Evolutionary conservation across 2,113 vertebrate species (phyloP).

Genomic region (Aspidoscelis tigris): DNA sequence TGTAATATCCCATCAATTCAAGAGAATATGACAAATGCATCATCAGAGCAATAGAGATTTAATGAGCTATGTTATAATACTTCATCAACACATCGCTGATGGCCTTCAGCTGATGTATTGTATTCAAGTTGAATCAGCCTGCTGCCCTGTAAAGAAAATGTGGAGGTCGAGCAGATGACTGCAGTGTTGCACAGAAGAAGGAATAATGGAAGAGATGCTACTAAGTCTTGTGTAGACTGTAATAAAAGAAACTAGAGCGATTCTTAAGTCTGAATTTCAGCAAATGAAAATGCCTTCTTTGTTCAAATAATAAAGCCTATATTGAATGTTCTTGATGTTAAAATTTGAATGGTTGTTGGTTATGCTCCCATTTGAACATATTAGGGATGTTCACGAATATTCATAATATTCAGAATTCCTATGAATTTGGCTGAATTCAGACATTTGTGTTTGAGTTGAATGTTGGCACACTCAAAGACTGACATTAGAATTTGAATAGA

Average conservation of each 20-base stretch:
- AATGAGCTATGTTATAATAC: slow-evolving; percentile 34
- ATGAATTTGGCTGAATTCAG: too few species aligned
- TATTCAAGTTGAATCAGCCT: slow-evolving; percentile 9
- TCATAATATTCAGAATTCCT: too few species aligned
- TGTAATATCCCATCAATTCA: slow-evolving; percentile 27
- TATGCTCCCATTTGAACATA: too few species aligned
- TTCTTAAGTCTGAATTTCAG: not conserved
- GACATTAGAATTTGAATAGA: too few species aligned
- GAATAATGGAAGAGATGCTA: not conserved
- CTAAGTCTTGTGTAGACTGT: not conserved
- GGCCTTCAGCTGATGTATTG: slow-evolving; percentile 21
- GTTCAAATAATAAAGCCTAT: too few species aligned
- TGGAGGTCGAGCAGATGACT: not conserved
- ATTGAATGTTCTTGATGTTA: too few species aligned
- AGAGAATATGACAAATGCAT: slow-evolving; percentile 18
- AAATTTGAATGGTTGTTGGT: too few species aligned
- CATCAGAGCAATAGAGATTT: slow-evolving; percentile 27
- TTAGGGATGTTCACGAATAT: too few species aligned
- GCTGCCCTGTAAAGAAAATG: slow-evolving; percentile 25
- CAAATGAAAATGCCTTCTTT: slow-evolving; percentile 3
- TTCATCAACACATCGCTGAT: slow-evolving; percentile 33
- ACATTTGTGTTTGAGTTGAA: too few species aligned
- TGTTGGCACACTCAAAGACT: too few species aligned
- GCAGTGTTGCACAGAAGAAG: not conserved
- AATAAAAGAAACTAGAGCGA: not conserved